Evolutionary conservation across 2,113 vertebrate species (phyloP).

Genomic region (Forbesichthys papilliferus): DNA sequence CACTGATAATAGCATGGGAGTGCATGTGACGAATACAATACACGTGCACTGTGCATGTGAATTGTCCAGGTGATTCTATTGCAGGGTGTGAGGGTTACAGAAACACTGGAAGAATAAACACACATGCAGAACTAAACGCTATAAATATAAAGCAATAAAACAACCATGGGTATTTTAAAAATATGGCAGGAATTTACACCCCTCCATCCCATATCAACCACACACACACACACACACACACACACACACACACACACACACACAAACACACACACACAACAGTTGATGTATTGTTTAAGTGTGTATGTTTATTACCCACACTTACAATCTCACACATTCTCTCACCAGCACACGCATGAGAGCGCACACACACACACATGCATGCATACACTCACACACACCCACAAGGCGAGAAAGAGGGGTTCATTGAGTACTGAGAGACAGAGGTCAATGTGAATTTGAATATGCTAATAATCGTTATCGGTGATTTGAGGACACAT

Average conservation of each 20-base stretch:
- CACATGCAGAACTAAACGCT: too few species aligned
- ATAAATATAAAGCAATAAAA: too few species aligned
- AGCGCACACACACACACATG: not conserved
- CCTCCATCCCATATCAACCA: too few species aligned
- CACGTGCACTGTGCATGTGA: too few species aligned
- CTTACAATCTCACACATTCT: not conserved
- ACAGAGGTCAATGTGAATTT: conserved; percentile 40
- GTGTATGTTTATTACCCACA: conserved; percentile 25
- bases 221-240: not conserved
- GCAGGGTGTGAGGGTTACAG: too few species aligned
- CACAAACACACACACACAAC: conserved; percentile 9
- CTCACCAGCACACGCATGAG: not conserved
- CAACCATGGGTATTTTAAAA: too few species aligned
- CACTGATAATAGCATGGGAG: not conserved
- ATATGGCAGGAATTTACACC: too few species aligned
- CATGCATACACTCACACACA: not conserved
- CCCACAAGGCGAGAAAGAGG: not conserved
- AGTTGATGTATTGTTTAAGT: conserved; percentile 35
- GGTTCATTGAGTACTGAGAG: not conserved
- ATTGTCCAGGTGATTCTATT: too few species aligned
- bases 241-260: too few species aligned
- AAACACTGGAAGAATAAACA: too few species aligned
- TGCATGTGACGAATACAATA: not conserved
- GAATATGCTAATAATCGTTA: conserved; percentile 36
- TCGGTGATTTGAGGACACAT: not conserved